Evolutionary conservation across 2,888 invertebrate genomes (phyloP), one percentile per base, ranked within the genome.

Genomic region (Aspidiotus destructor): DNA sequence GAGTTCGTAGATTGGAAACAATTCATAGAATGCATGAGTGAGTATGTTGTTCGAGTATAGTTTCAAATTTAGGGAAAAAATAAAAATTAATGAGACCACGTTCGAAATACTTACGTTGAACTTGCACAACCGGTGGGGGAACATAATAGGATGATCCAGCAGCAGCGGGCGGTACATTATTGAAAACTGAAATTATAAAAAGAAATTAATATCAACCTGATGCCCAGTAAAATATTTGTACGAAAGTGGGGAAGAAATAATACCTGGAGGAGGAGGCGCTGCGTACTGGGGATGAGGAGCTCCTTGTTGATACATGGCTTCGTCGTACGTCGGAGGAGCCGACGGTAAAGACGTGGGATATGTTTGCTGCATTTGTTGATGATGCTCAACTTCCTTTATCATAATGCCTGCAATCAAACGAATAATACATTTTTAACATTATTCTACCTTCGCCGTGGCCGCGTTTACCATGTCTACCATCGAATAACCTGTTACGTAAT

Each of bases 301-400:
- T 54, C 40, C 54, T 15, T 53, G 54, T 11, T 15, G 57, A 41
- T 15, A 42, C 41, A 69, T 65, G 10, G 53, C 70, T 55, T 70
- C 70, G 42, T 65, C 65, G 61, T 70, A 70, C 0, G 65, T 55
- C 11, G 70, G 70, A 11, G 70, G 70, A 16, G 70, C 70, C 10
- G 70, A 65, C 42, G 70, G 70, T 57, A 69, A 55, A 8, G 57
- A 58, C 8, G 65, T 2, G 44, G 65, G 65, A 65, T 60, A 65
- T 1, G 55, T 16, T 8, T 65, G 57, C n/a, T 65, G 65, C 28
- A 40, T 17, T 8, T 58, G 57, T 15, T 65, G 65, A 9, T 65
- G 65, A 28, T 65, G 48, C 15, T 65, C 65, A 16, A 58, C 28
- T 44, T 65, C 65, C 44, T 65, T 65, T 48, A 57, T 65, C 65